Conservation (phyloP, 2,888 invertebrate genomes). For the Eledona agricola region DNA sequence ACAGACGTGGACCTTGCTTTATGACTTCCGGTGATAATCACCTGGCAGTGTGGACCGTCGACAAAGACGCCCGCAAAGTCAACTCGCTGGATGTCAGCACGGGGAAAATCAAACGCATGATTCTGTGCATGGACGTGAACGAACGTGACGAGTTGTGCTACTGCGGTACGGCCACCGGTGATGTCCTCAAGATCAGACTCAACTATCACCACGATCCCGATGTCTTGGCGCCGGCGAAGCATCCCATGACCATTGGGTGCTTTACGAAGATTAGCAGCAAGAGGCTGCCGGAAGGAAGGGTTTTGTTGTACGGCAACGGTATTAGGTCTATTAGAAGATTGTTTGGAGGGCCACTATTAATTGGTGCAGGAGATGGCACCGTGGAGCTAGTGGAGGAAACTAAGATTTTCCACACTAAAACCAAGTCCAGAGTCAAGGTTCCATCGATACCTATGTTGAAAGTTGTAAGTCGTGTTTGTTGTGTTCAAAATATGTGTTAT, state of each 20-base stretch:
- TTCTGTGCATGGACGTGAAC: conserved; percentile 78
- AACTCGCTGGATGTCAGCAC: conserved; percentile 72
- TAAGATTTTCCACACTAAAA: conserved; percentile 27
- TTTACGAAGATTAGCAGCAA: conserved; percentile 64
- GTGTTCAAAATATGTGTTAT: conserved; percentile 2
- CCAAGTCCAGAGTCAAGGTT: conserved; percentile 55
- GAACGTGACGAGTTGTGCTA: conserved; percentile 77
- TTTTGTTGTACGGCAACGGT: conserved; percentile 70
- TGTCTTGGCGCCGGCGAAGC: conserved; percentile 64
- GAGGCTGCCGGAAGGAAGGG: conserved; percentile 65
- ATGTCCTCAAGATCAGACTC: conserved; percentile 70
- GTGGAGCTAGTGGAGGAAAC: conserved; percentile 73
- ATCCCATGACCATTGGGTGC: conserved; percentile 72
- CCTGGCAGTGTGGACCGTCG: conserved; percentile 79
- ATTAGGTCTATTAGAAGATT: conserved; percentile 73
- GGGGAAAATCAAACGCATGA: conserved; percentile 79
- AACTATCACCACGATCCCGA: conserved; percentile 69
- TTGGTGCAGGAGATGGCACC: conserved; percentile 88
- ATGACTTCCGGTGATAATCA: conserved; percentile 67
- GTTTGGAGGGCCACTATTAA: conserved; percentile 70
- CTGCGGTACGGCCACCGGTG: conserved; percentile 88
- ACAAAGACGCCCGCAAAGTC: conserved; percentile 74
- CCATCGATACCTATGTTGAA: conserved; percentile 62
- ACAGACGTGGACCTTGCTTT: conserved; percentile 72
- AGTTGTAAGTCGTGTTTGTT: conserved; percentile 62